Percentiles rank a stretch among this genome's conserved stretches.
phyloP scores from a whole-genome alignment of 2,797 vertebrate genomes.

The Myotis vivesi region DNA sequence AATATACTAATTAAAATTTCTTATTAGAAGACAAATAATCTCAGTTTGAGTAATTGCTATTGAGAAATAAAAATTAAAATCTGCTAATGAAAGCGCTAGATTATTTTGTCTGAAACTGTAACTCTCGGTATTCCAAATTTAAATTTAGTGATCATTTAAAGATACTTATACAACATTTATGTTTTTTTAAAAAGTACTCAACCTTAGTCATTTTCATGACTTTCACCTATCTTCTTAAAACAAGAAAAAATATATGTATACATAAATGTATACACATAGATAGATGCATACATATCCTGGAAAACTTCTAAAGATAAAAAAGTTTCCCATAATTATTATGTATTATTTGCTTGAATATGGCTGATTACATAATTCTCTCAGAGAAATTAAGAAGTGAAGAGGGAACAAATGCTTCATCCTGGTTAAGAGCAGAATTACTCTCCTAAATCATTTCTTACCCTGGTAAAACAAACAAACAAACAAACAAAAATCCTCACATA shows the following conservation, averaged over 20 bases:
- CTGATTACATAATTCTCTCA: neutral
- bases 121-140: neutral
- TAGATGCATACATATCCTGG: neutral
- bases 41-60: neutral
- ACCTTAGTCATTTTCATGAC: neutral
- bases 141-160: neutral
- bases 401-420: neutral
- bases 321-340: neutral
- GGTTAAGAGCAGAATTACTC: neutral
- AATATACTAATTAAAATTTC: neutral
- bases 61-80: constrained; percentile 38
- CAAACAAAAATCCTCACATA: neutral
- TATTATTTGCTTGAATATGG: neutral
- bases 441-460: neutral
- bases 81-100: neutral
- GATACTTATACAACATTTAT: neutral
- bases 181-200: neutral
- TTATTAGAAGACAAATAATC: neutral
- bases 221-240: neutral
- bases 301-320: neutral
- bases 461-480: neutral
- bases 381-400: neutral
- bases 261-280: neutral
- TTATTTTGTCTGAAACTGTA: neutral
- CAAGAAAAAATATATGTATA: neutral